phyloP scores from a whole-genome alignment of 30 jellyfish, hydroid and myxozoan genomes.

The Phacellophora camtschatica region DNA sequence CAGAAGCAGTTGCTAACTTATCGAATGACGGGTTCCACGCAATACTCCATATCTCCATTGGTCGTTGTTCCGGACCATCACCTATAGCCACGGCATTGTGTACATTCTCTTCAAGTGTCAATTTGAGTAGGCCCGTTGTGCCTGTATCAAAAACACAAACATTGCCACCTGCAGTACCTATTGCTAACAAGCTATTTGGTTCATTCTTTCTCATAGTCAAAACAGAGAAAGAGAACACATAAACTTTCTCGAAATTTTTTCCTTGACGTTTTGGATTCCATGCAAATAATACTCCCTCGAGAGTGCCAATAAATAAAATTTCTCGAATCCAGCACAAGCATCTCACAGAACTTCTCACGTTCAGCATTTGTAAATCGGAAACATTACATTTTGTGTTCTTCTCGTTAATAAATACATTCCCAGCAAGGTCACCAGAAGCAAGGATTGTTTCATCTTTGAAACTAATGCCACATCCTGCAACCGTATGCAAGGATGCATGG shows the following conservation, averaged over 20 bases:
- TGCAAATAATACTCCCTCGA: conserved; percentile 53
- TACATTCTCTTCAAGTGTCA: conserved; percentile 3
- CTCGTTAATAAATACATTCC: conserved; percentile 63
- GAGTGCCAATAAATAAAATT: conserved; percentile 63
- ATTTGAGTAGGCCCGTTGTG: not conserved
- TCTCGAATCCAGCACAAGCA: conserved; percentile 30
- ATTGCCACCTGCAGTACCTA: conserved; percentile 89
- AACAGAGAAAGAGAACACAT: conserved; percentile 56
- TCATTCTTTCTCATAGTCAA: conserved; percentile 28
- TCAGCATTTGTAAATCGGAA: not conserved
- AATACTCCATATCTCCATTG: conserved; percentile 94
- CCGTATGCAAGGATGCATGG: conserved; percentile 3
- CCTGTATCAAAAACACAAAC: conserved; percentile 42
- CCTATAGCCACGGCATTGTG: conserved; percentile 42
- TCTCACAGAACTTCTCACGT: conserved; percentile 39
- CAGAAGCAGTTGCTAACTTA: conserved; percentile 88
- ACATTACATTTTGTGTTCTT: not conserved
- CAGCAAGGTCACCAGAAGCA: conserved; percentile 96
- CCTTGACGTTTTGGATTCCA: conserved; percentile 22
- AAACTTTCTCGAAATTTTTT: not conserved
- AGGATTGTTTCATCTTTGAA: conserved; percentile 22
- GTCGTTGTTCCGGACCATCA: conserved; percentile 9
- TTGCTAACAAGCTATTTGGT: conserved; percentile 4
- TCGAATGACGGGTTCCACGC: conserved; percentile 76
- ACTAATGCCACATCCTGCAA: conserved; percentile 94